Evolutionary conservation across 2,888 invertebrate genomes (phyloP), one percentile per base, ranked within the genome.

Genomic region (Helleia helle): DNA sequence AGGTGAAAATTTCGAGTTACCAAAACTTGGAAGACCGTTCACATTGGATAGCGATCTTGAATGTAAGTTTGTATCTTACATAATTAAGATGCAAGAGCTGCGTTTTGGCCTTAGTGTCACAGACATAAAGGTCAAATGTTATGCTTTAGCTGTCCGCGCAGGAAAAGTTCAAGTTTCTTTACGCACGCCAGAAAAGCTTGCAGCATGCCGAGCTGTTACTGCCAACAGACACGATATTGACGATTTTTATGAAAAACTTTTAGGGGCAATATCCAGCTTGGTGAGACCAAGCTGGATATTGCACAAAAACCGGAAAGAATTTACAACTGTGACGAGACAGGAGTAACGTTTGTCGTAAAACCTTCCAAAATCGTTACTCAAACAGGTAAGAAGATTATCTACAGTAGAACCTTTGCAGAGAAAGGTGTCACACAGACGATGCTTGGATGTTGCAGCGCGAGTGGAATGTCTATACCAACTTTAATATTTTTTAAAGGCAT

Each of bases 401-500:
- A 38, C 18, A 38, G 38, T 18, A 28, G 38, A 1, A 38, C 17
- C n/a, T 37, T 37, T 14, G 37, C 13, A 7, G 30, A 30, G 7
- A 30, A 30, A 14, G 30, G 14, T n/a, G 30, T 31, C 9, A 18
- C 31, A 2, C 31, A 29, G 8, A 30, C 38, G 5, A 29, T 24
- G 3, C n/a, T 39, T 4, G 13, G 38, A 13, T 7, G n/a, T 7
- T 39, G 24, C n/a, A 29, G 39, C 39, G 38, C 38, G 11, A 9
- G 15, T 25, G 25, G 28, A 38, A 18, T 13, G 24, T 24, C 18
- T 22, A 18, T 22, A 8, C 26, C 41, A 9, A 22, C 30, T 2
- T 29, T 41, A n/a, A 29, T 36, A 5, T 39, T 29, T 1, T 43
- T 44, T 13, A 48, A 46, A 37, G 54, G 46, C 8, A 46, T 29